phyloP scores from a whole-genome alignment of 2,888 invertebrate genomes.

The Pocota personata region DNA sequence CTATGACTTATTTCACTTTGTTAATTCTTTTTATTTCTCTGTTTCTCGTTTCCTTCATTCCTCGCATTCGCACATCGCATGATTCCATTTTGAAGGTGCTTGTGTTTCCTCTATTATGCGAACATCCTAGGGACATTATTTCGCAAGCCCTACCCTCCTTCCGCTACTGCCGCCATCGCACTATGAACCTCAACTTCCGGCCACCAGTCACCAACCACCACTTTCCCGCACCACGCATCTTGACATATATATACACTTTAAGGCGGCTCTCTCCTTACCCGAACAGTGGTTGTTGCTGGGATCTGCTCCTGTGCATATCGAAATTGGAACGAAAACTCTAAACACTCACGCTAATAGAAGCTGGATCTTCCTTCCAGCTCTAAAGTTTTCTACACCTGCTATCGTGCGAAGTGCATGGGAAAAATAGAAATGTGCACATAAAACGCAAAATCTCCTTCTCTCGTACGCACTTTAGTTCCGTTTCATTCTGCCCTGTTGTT shows the following conservation, averaged over 20 bases:
- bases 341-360: neutral
- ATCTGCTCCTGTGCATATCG: slow-evolving; percentile 29
- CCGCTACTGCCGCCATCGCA: neutral
- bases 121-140: slow-evolving; percentile 19
- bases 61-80: slow-evolving; percentile 19
- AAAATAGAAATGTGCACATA: slow-evolving; percentile 20
- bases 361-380: slow-evolving; percentile 17
- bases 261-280: slow-evolving; percentile 27
- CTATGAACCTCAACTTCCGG: slow-evolving; percentile 20
- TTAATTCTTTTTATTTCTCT: neutral
- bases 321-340: slow-evolving; percentile 12
- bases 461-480: slow-evolving; percentile 36
- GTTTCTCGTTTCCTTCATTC: neutral
- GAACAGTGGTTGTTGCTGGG: slow-evolving; percentile 3
- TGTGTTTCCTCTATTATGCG: neutral
- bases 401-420: slow-evolving; percentile 7
- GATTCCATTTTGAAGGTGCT: neutral
- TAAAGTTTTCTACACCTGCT: slow-evolving; percentile 41
- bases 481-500: neutral
- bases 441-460: slow-evolving; percentile 1
- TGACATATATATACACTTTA: slow-evolving; percentile 4
- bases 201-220: slow-evolving; percentile 6
- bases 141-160: neutral
- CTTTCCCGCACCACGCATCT: slow-evolving; percentile 23
- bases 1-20: neutral